These are phyloP conservation scores for Pyrrhura leucotis DNA, from an alignment of 2,797 vertebrate species.

Conservation along the genomic window DNA sequence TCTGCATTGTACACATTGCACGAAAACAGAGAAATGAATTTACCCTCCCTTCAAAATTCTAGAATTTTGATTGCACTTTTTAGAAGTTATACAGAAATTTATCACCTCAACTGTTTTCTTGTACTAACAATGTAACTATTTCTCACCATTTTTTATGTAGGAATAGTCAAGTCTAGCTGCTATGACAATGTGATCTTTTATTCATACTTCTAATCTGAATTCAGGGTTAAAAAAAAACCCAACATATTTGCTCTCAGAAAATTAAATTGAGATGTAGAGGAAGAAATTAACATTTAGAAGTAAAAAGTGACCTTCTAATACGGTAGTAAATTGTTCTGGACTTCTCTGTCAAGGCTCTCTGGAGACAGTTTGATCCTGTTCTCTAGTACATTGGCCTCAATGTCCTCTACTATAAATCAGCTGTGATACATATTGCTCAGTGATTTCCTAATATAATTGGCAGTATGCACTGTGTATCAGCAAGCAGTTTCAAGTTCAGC, in stretches of 20 bases:
- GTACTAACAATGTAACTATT: background rate
- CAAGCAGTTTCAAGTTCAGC: background rate
- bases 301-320: slow-evolving; percentile 21
- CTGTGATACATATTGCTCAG: background rate
- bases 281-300: slow-evolving; percentile 43
- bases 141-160: background rate
- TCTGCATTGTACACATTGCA: background rate
- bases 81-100: background rate
- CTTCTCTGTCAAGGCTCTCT: background rate
- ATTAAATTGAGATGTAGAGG: background rate
- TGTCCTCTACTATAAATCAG: background rate
- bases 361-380: background rate
- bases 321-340: background rate
- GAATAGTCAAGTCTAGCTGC: background rate
- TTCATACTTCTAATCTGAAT: background rate
- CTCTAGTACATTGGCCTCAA: background rate
- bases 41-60: background rate
- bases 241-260: background rate
- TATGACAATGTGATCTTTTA: background rate
- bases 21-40: background rate
- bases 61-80: background rate
- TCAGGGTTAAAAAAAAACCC: background rate
- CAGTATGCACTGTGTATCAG: background rate
- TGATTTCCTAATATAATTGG: background rate
- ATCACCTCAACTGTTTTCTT: background rate